These are phyloP conservation scores for Brachyptera putata DNA, from an alignment of 2,888 invertebrate species.

Conservation along the genomic window DNA sequence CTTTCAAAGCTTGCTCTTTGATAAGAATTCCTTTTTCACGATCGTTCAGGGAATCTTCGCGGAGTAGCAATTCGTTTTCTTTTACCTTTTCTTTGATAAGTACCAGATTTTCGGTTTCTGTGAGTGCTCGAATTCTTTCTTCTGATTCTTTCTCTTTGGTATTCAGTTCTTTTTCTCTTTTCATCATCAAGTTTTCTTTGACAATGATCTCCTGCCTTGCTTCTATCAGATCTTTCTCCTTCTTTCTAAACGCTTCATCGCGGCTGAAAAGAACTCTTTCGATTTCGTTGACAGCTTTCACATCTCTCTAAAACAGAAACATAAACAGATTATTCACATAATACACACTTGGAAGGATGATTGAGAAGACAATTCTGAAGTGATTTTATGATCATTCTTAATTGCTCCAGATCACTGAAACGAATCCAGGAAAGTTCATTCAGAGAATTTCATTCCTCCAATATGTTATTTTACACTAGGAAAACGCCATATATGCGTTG, in stretches of 20 bases:
- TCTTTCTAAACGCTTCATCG: neutral
- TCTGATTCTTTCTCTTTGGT: neutral
- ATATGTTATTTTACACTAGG: too few species aligned
- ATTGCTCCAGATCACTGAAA: too few species aligned
- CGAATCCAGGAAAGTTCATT: too few species aligned
- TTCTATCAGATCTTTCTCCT: neutral
- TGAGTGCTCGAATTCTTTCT: too few species aligned
- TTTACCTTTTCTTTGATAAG: neutral
- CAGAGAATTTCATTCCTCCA: too few species aligned
- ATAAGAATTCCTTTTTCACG: too few species aligned
- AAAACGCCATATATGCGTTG: too few species aligned
- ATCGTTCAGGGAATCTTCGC: neutral
- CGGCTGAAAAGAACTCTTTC: neutral
- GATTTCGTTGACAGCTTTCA: neutral
- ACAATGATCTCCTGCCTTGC: neutral
- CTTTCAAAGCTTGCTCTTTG: neutral
- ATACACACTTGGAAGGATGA: too few species aligned
- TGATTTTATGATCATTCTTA: too few species aligned
- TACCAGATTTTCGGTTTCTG: neutral
- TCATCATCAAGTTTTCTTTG: neutral
- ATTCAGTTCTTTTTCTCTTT: neutral
- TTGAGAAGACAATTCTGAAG: too few species aligned
- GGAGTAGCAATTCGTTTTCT: neutral
- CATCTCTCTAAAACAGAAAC: neutral
- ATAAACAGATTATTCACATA: too few species aligned